A percentile compares a stretch with the other conserved stretches of the same genome.
These are phyloP conservation scores for Drosophila engyochracea DNA, from an alignment of 2,888 invertebrate species.

Conservation along the genomic window DNA sequence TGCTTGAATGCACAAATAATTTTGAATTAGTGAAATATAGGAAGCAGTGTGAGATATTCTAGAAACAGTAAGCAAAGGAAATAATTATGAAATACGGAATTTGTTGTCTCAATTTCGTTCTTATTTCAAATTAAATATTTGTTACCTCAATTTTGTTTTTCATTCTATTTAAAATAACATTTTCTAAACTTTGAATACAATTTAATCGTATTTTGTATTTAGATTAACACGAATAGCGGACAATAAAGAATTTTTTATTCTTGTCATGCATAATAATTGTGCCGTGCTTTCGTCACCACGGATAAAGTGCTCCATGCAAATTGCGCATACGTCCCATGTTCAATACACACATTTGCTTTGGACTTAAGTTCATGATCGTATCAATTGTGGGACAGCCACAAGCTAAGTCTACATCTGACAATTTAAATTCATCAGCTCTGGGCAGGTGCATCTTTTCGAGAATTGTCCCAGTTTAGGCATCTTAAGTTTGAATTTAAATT, in stretches of 20 bases:
- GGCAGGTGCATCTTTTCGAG: conserved; percentile 56
- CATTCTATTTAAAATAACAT: fast-evolving
- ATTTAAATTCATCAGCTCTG: conserved; percentile 32
- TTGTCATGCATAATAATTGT: neutral
- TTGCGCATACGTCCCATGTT: conserved; percentile 51
- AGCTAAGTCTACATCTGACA: conserved; percentile 28
- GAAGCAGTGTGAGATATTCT: neutral
- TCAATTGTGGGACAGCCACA: conserved; percentile 53
- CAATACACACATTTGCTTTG: conserved; percentile 9
- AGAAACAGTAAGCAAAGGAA: neutral
- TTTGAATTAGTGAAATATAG: neutral
- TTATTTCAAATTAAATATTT: neutral
- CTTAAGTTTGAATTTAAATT: conserved; percentile 24
- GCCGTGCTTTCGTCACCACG: neutral
- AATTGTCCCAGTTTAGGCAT: conserved; percentile 30
- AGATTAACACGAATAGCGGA: neutral
- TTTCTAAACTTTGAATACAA: neutral
- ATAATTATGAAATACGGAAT: too few relatives aligned
- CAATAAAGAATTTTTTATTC: neutral
- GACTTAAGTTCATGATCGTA: conserved; percentile 74
- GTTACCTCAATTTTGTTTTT: neutral
- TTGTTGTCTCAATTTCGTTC: too few relatives aligned
- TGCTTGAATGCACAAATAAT: too few relatives aligned
- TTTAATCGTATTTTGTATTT: neutral
- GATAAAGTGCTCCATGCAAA: conserved; percentile 4